Conservation (phyloP, 1,140 invertebrate genomes). For the Euglossa dilemma region DNA sequence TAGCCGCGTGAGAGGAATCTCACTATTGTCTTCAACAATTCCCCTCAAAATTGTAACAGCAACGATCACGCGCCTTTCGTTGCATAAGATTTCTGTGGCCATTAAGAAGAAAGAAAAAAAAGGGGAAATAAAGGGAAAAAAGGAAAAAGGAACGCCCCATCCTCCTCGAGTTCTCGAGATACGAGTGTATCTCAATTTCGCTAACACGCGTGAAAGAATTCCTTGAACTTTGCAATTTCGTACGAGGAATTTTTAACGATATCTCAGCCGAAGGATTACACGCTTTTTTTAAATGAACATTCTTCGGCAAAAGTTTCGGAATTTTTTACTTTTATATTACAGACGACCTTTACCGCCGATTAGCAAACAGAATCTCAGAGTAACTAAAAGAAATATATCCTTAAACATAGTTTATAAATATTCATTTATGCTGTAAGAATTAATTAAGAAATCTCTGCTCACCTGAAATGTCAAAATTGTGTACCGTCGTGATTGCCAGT, state of each 20-base stretch:
- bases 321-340: too few relatives aligned
- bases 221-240: background rate
- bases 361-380: too few relatives aligned
- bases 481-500: constrained; percentile 68
- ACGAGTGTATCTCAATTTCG: background rate
- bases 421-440: background rate
- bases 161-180: background rate
- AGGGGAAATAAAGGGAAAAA: too few relatives aligned
- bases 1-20: constrained; percentile 51
- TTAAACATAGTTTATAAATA: background rate
- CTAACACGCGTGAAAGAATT: background rate
- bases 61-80: background rate
- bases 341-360: too few relatives aligned
- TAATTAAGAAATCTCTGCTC: constrained; percentile 49
- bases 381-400: background rate
- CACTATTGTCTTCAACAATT: constrained; percentile 49
- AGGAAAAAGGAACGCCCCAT: background rate
- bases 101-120: background rate
- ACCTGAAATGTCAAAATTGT: constrained; percentile 76
- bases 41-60: constrained; percentile 42
- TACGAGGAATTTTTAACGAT: background rate
- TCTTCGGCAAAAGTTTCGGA: too few relatives aligned
- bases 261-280: background rate
- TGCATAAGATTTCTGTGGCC: constrained; percentile 26
- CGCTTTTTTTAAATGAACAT: too few relatives aligned